Conservation (phyloP, 2,113 vertebrate species). For the Axis porcinus region DNA sequence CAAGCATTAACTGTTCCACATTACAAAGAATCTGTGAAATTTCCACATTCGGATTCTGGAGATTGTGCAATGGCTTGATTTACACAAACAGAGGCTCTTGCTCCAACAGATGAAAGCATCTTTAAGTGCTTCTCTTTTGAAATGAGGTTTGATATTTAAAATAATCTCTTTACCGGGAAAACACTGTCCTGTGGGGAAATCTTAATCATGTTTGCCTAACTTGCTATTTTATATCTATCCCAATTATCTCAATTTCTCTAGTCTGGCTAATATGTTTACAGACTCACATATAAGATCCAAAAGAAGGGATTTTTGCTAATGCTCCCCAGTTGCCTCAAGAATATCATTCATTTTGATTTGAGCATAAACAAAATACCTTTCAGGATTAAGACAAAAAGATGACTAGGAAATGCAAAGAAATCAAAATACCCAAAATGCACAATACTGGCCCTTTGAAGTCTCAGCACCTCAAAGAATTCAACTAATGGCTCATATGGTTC, state of each 20-base stretch:
- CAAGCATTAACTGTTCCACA: not conserved
- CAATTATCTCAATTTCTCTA: not conserved
- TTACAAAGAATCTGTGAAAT: not conserved
- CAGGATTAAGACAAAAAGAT: not conserved
- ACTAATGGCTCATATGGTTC: not conserved
- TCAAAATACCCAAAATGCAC: not conserved
- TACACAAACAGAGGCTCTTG: conserved; percentile 11
- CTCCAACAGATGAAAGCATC: conserved; percentile 7
- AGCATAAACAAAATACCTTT: conserved; percentile 28
- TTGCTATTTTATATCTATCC: not conserved
- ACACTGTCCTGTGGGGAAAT: not conserved
- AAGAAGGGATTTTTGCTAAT: conserved; percentile 3
- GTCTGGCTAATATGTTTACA: not conserved
- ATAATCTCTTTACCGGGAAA: conserved; percentile 16
- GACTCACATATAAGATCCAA: not conserved
- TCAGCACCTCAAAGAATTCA: conserved; percentile 22
- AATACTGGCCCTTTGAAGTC: not conserved
- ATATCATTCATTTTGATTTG: not conserved
- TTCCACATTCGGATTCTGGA: not conserved
- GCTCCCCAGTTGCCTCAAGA: not conserved
- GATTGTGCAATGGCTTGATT: not conserved
- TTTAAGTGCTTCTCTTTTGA: not conserved
- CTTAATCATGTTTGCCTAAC: not conserved
- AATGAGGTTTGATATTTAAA: conserved; percentile 37
- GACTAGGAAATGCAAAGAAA: conserved; percentile 18